Evolutionary conservation across 2,888 invertebrate species (phyloP).

Genomic region (Macropis europaea): DNA sequence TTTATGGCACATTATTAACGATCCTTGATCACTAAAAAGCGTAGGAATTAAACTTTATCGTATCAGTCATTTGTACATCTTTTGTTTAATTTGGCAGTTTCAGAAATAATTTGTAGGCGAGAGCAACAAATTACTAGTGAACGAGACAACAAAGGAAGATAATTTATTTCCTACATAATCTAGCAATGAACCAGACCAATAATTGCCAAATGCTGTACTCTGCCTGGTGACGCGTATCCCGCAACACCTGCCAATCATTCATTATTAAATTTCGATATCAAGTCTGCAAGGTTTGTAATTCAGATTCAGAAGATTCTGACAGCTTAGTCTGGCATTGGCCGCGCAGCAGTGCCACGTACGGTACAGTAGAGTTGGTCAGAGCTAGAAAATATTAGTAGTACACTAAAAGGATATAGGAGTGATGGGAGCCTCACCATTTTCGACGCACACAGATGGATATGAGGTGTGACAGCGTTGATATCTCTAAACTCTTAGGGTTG

Average conservation of each 20-base stretch:
- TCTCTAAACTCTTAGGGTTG: slow-evolving; percentile 68
- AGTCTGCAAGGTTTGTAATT: slow-evolving; percentile 64
- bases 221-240: slow-evolving; percentile 73
- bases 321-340: slow-evolving; percentile 74
- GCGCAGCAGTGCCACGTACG: slow-evolving; percentile 74
- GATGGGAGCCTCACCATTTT: slow-evolving; percentile 79
- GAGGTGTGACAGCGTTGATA: slow-evolving; percentile 79
- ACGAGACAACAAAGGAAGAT: slow-evolving; percentile 35
- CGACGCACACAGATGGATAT: slow-evolving; percentile 78
- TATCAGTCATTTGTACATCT: slow-evolving; percentile 44
- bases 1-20: slow-evolving; percentile 32
- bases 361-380: slow-evolving; percentile 76
- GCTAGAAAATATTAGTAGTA: slow-evolving; percentile 77
- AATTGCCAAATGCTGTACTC: slow-evolving; percentile 74
- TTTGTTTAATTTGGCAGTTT: slow-evolving; percentile 30
- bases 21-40: slow-evolving; percentile 55
- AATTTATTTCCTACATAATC: slow-evolving; percentile 65
- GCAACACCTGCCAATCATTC: slow-evolving; percentile 78
- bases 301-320: slow-evolving; percentile 70
- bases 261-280: slow-evolving; percentile 70
- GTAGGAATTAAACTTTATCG: slow-evolving; percentile 59
- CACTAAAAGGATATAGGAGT: slow-evolving; percentile 76
- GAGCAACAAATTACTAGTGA: slow-evolving; percentile 59
- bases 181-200: slow-evolving; percentile 73
- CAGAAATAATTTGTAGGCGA: slow-evolving; percentile 43